These are phyloP conservation scores for Zapus hudsonius DNA, from an alignment of 2,113 vertebrate genomes.

Conservation along the genomic window DNA sequence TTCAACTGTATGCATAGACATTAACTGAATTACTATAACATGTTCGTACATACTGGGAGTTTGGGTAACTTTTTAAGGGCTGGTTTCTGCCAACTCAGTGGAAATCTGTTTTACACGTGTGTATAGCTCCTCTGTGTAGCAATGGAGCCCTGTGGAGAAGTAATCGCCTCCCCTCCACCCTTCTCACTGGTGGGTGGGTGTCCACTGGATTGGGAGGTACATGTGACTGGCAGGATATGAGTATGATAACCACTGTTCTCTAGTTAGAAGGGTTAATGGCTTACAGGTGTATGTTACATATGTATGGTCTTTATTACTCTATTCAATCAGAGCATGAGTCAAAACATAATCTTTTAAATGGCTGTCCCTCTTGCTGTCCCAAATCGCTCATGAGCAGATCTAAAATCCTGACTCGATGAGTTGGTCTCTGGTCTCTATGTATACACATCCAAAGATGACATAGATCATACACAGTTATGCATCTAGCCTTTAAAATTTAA, in stretches of 20 bases:
- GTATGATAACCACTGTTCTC: neutral
- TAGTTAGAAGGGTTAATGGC: conserved; percentile 12
- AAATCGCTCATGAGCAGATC: neutral
- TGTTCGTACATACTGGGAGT: neutral
- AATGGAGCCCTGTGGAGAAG: neutral
- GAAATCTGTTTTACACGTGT: neutral
- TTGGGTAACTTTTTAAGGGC: neutral
- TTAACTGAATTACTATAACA: neutral
- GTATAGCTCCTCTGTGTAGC: neutral
- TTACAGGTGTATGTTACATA: conserved; percentile 42
- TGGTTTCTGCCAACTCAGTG: neutral
- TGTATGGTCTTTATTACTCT: neutral
- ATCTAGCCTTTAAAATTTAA: neutral
- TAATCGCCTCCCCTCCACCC: neutral
- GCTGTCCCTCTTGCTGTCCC: neutral
- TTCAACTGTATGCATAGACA: neutral
- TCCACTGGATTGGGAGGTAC: neutral
- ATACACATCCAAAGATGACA: neutral
- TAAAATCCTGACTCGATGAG: neutral
- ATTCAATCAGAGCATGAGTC: neutral
- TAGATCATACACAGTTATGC: neutral
- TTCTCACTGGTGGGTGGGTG: neutral
- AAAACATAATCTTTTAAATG: conserved; percentile 12
- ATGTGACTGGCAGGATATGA: neutral
- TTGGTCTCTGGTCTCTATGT: conserved; percentile 33